Conservation (phyloP, 2,113 vertebrate species). For the Triplophysa tibetana region DNA sequence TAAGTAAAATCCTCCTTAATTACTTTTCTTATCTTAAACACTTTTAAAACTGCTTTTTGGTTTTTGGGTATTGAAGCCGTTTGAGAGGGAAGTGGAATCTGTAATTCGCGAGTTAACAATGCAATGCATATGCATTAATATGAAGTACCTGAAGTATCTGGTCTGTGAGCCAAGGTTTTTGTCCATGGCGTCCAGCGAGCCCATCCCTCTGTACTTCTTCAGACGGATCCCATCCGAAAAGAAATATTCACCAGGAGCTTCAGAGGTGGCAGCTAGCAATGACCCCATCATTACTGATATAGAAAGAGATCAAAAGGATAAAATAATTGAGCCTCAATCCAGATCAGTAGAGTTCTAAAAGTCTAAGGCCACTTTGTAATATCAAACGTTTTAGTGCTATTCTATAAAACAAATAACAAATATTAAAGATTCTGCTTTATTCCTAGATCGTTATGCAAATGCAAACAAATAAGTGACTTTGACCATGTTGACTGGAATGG, state of each 20-base stretch:
- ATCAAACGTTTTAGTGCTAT: too few species aligned
- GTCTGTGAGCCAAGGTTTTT: conserved; percentile 97
- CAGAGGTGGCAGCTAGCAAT: conserved; percentile 91
- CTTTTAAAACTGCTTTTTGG: background rate
- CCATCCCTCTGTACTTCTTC: conserved; percentile 98
- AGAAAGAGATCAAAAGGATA: background rate
- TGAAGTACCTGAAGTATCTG: conserved; percentile 89
- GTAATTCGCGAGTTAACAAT: background rate
- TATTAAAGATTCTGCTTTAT: background rate
- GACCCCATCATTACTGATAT: conserved; percentile 96
- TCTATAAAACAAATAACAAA: background rate
- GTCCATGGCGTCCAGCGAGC: conserved; percentile 97
- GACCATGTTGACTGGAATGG: background rate
- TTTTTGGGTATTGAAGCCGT: background rate
- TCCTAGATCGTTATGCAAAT: too few species aligned
- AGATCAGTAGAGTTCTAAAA: too few species aligned
- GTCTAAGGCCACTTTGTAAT: too few species aligned
- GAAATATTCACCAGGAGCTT: conserved; percentile 96
- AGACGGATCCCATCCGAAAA: conserved; percentile 96
- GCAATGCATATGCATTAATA: too few species aligned
- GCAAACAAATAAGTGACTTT: too few species aligned
- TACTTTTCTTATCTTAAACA: background rate
- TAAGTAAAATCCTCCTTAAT: too few species aligned
- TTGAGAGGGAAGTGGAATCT: background rate
- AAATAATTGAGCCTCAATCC: background rate